Evolutionary conservation across 2,113 vertebrate species (phyloP).

Genomic region (Campylomormyrus numenius): DNA sequence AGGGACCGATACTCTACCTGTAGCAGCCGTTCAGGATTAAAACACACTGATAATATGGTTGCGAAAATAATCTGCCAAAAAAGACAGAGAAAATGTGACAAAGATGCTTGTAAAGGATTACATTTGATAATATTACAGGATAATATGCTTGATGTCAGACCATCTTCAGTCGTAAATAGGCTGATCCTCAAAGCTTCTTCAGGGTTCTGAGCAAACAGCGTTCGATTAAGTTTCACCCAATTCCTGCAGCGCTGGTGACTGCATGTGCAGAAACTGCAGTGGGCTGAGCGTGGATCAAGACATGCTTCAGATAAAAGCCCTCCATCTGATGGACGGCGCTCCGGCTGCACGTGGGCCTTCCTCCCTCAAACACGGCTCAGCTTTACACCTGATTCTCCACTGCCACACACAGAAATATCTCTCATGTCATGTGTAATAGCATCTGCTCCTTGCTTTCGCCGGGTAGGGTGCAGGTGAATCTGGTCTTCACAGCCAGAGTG

Average conservation of each 20-base stretch:
- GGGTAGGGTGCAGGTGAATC: background rate
- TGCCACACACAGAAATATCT: background rate
- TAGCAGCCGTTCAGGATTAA: background rate
- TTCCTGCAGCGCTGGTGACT: background rate
- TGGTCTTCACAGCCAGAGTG: background rate
- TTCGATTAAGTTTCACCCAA: background rate
- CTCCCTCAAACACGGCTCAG: background rate
- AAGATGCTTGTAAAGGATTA: background rate
- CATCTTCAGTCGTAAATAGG: background rate
- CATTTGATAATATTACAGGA: background rate
- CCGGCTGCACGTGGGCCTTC: background rate
- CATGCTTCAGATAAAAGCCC: background rate
- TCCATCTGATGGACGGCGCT: background rate
- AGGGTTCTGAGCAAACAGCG: background rate
- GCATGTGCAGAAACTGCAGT: background rate
- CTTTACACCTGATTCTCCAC: background rate
- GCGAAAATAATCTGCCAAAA: background rate
- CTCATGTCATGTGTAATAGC: background rate
- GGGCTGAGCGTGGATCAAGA: background rate
- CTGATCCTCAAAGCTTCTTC: background rate
- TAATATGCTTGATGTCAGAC: background rate
- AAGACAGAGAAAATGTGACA: background rate
- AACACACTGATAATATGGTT: background rate
- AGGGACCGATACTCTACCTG: background rate
- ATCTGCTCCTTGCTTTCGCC: background rate